Evolutionary conservation across 2,797 vertebrate species (phyloP), one percentile per base, ranked within the genome.

Genomic region (Arrhamphus sclerolepis): DNA sequence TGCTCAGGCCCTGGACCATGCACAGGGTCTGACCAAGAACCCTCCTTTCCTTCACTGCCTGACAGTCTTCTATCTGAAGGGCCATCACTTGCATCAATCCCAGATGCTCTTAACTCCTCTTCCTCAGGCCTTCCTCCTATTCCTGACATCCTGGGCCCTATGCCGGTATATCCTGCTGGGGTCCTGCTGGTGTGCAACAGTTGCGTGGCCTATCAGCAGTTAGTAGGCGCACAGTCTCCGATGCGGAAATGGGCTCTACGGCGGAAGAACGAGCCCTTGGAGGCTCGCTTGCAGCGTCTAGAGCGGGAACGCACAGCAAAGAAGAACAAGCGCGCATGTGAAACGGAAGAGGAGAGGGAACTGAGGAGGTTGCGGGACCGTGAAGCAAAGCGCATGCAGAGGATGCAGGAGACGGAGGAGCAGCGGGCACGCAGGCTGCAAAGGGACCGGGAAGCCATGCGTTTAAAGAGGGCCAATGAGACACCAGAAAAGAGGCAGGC

Each of bases 161-260:
- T 90, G 87, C 89, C 95, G 0, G 95, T 98, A 64, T 97, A 96
- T 64, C 97, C 97, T 0, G 96, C 96, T 0, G 95, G 96, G 8
- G 92, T 98, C 43, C 92, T 99, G 72, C 93, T 99, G 34, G 96
- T 99, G 60, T 99, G 98, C 86, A 98, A 99, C 92, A 97, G 94
- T 85, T 98, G 97, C 2, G 81, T 94, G 4, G 95, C 95, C 3
- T 98, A 98, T 53, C 96, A 98, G 17, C 95, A 96, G 89, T 84
- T 98, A 6, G 89, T 97, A 47, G 94, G 95, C 57, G 87, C 93
- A 0, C 96, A 98, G 90, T 90, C 93, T 0, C 95, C 93, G 0
- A 77, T 95, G 83, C 86, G 95, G 0, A 97, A 95, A 65, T 98
- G 97, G 97, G 96, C 96, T 0, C 82, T 94, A 4, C 94, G 98